Evolutionary conservation across 2,888 invertebrate genomes (phyloP).

Genomic region (Caenorhabditis afra): DNA sequence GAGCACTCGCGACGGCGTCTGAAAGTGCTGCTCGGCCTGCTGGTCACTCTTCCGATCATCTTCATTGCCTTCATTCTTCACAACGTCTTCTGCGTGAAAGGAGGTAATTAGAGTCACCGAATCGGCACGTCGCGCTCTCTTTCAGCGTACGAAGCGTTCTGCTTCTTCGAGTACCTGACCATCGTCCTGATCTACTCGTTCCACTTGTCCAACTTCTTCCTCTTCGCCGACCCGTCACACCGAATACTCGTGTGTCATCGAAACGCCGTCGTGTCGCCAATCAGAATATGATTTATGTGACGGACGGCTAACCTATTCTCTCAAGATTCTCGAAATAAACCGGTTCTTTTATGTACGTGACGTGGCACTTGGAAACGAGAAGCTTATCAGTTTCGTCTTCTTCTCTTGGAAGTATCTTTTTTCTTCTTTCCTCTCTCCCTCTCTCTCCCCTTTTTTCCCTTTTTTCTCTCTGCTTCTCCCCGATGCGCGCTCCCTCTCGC

Average conservation of each 20-base stretch:
- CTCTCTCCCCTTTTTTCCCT: background rate
- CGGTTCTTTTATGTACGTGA: slow-evolving; percentile 7
- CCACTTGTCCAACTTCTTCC: slow-evolving; percentile 37
- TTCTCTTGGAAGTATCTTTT: background rate
- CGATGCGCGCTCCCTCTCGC: slow-evolving; percentile 8
- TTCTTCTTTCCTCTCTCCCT: slow-evolving; percentile 9
- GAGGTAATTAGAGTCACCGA: slow-evolving; percentile 19
- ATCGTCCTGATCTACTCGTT: slow-evolving; percentile 47
- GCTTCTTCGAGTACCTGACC: slow-evolving; percentile 52
- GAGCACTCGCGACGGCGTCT: slow-evolving; percentile 30
- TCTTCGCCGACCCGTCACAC: slow-evolving; percentile 38
- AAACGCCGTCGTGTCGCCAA: slow-evolving; percentile 25
- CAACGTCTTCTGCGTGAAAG: slow-evolving; percentile 51
- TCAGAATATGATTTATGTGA: slow-evolving; percentile 33
- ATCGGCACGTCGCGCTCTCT: background rate
- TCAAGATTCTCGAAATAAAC: slow-evolving; percentile 1
- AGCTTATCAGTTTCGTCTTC: background rate
- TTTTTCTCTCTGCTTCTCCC: slow-evolving; percentile 18
- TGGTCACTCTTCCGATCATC: slow-evolving; percentile 44
- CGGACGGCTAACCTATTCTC: slow-evolving; percentile 1
- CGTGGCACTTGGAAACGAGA: background rate
- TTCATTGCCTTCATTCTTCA: slow-evolving; percentile 51
- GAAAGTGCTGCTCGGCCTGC: slow-evolving; percentile 30
- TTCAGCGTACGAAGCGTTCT: slow-evolving; percentile 59
- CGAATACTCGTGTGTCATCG: slow-evolving; percentile 39